These are phyloP conservation scores for Mactra quadrangularis DNA, from an alignment of 1,140 invertebrate genomes.

Conservation along the genomic window DNA sequence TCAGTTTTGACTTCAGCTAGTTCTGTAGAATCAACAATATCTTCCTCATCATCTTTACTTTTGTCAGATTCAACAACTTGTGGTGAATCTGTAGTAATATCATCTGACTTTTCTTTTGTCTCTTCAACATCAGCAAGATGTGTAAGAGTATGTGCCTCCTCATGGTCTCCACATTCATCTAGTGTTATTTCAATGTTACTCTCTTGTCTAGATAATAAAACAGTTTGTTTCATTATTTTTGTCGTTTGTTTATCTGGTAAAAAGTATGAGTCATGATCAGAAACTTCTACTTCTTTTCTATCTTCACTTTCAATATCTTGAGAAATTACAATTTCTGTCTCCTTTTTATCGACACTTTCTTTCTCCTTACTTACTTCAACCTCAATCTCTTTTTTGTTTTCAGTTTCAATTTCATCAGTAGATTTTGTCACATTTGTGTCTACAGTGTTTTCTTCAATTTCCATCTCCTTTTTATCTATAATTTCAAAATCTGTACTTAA, in stretches of 20 bases:
- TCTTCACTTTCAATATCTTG: background rate
- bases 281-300: background rate
- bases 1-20: background rate
- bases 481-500: constrained; percentile 27
- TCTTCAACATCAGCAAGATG: constrained; percentile 2
- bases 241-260: constrained; percentile 10
- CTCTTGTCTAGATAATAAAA: constrained; percentile 53
- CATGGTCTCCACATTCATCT: constrained; percentile 42
- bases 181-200: constrained; percentile 60
- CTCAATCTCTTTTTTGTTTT: background rate
- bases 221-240: constrained; percentile 42
- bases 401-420: constrained; percentile 18
- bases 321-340: background rate
- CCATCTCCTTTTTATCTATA: background rate
- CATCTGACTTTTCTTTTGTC: background rate
- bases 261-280: constrained; percentile 45
- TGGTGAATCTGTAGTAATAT: too few species aligned
- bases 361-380: background rate
- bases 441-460: background rate
- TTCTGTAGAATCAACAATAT: background rate
- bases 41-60: background rate
- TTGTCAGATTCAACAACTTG: background rate
- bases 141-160: constrained; percentile 9
- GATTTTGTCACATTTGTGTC: constrained; percentile 13
- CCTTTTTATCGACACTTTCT: background rate